Evolutionary conservation across 2,113 vertebrate species (phyloP), one percentile per base, ranked within the genome.

Genomic region (Rhabdornis inornatus): DNA sequence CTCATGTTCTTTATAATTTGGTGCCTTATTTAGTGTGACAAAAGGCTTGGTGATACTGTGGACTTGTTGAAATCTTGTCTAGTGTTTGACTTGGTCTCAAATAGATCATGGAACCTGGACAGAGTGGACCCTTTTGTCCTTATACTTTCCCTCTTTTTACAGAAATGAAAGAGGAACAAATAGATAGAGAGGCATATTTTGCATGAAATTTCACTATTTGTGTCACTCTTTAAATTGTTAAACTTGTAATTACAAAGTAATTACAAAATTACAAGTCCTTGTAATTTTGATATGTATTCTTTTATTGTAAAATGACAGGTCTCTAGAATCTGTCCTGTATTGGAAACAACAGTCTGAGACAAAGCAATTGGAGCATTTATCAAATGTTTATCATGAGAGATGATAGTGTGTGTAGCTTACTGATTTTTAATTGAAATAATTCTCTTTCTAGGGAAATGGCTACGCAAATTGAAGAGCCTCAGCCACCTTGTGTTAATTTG

Each of bases 361-460:
- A 1, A 89, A 72, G 17, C 30, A 52, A 8, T 6, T 24, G 9
- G 64, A 27, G 10, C 63, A 56, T 50, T 63, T 56, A 20, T 42
- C 9, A 23, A 1, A 37, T 53, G 30, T 65, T 57, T 55, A 2
- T 44, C 2, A 35, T 0, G 0, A 53, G 35, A 86, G 40, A 35
- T 66, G 25, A 20, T 59, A 33, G 17, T 86, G 14, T 55, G 0
- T 55, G 5, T 31, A 23, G 20, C 10, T 79, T 9, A 15, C 8
- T 64, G 33, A 33, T 81, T 71, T 84, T 87, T 93, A 17, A 45
- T 40, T 87, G 66, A 76, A 93, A 71, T 95, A 37, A 55, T 87
- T 94, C 25, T 94, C 9, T 96, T 79, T 76, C 59, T 89, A 99
- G 99, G 95, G 98, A 98, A 85, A 92, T 95, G 90, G 96, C 95